phyloP scores from a whole-genome alignment of 2,113 vertebrate genomes.

The Neolamprologus falcicula region DNA sequence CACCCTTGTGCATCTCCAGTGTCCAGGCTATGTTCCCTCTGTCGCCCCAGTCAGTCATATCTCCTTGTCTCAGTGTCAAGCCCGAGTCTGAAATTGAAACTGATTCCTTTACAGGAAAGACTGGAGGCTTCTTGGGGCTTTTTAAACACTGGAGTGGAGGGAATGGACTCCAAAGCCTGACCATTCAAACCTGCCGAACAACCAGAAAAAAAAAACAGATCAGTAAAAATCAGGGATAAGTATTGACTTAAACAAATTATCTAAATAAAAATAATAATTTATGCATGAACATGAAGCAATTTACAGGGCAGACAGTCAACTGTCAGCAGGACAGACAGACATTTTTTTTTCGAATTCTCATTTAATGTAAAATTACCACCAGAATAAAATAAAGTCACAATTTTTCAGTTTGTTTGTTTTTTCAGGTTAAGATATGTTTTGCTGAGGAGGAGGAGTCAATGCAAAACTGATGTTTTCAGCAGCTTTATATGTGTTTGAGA shows the following conservation, averaged over 20 bases:
- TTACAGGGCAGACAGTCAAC: background rate
- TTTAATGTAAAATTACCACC: background rate
- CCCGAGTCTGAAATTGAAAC: accelerated
- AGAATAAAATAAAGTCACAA: background rate
- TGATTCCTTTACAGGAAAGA: accelerated
- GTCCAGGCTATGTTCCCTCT: background rate
- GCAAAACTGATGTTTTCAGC: background rate
- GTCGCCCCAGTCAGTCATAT: background rate
- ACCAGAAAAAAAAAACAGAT: background rate
- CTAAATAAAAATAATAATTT: background rate
- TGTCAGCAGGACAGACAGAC: background rate
- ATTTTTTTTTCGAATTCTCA: accelerated
- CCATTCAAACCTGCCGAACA: background rate
- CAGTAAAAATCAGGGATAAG: accelerated
- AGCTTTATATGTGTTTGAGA: background rate
- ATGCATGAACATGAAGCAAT: background rate
- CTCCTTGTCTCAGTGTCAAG: background rate
- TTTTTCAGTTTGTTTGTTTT: background rate
- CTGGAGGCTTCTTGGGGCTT: background rate
- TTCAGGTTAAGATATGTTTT: background rate
- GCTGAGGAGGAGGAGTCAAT: background rate
- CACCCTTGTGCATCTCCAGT: background rate
- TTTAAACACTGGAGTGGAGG: background rate
- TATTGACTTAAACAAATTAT: background rate
- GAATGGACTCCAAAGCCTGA: background rate